These are phyloP conservation scores for Ptyas mucosa DNA, from an alignment of 2,113 vertebrate genomes.

Conservation along the genomic window DNA sequence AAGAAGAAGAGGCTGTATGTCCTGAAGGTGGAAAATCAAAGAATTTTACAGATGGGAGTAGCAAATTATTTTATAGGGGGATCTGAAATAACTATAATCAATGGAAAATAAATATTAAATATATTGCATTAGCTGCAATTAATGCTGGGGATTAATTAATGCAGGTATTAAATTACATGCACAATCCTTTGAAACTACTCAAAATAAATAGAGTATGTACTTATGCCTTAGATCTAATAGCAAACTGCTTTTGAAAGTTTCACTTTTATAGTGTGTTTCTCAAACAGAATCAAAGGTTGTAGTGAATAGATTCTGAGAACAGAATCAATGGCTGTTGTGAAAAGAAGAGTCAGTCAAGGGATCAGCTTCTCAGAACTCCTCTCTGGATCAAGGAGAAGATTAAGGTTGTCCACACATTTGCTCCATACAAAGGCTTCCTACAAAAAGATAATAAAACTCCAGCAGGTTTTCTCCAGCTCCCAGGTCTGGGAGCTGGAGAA, in stretches of 20 bases:
- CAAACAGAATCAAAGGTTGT: background rate
- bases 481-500: background rate
- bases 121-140: background rate
- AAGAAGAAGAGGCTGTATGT: background rate
- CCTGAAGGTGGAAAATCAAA: background rate
- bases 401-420: background rate
- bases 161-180: background rate
- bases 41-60: background rate
- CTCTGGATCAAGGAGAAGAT: background rate
- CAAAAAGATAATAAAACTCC: background rate
- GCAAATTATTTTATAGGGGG: background rate
- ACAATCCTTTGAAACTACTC: background rate
- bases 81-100: background rate
- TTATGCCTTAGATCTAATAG: background rate
- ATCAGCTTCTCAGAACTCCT: background rate
- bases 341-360: background rate
- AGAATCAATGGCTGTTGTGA: background rate
- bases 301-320: background rate
- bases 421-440: background rate
- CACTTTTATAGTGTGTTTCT: background rate
- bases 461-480: no score
- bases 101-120: background rate
- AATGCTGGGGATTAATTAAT: background rate
- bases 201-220: background rate
- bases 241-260: background rate